These are phyloP conservation scores for Acanthosepion lycidas DNA, from an alignment of 2,888 invertebrate genomes.

Conservation along the genomic window DNA sequence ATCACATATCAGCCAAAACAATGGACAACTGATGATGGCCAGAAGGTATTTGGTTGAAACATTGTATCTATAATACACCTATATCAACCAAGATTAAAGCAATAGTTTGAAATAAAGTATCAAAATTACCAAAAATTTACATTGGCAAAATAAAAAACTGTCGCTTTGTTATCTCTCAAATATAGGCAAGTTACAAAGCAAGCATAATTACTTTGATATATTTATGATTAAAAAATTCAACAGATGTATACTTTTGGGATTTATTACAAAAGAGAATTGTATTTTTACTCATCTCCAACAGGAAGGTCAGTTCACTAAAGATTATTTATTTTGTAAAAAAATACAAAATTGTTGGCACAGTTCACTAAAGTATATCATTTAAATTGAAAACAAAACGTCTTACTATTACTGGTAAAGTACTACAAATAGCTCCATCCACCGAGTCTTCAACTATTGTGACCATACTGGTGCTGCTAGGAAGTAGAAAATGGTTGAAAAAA, in stretches of 20 bases:
- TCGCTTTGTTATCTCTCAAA: not conserved
- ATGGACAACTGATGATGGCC: no score
- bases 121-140: no score
- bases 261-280: no score
- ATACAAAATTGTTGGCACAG: no score
- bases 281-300: not conserved
- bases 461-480: slow-evolving; percentile 73
- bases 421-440: slow-evolving; percentile 59
- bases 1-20: no score
- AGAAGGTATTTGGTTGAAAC: no score
- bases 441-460: slow-evolving; percentile 66
- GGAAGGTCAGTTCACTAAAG: not conserved
- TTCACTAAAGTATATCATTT: not conserved
- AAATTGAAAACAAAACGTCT: not conserved
- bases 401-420: not conserved
- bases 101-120: no score
- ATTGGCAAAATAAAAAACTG: not conserved
- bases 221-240: not conserved
- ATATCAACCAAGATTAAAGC: no score
- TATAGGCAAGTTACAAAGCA: not conserved
- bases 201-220: not conserved
- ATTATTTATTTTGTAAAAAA: no score
- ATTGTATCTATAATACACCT: no score
- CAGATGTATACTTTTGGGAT: no score
- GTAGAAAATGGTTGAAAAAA: slow-evolving; percentile 78